Evolutionary conservation across 2,888 invertebrate species (phyloP).

Genomic region (Drosophila mercatorum): DNA sequence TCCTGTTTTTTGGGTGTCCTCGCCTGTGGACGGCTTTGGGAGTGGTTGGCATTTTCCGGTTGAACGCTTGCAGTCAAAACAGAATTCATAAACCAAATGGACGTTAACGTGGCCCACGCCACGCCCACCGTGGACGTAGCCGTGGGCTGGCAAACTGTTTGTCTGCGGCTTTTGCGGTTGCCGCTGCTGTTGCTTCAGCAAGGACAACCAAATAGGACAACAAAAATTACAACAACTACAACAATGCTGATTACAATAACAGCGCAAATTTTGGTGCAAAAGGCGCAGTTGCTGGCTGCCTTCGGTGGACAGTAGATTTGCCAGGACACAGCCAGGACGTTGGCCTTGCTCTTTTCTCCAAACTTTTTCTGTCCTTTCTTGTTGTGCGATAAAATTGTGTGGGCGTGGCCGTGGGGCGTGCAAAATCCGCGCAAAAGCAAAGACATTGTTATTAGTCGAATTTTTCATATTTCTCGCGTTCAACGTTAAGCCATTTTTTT

Average conservation of each 20-base stretch:
- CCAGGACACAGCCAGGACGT: slow-evolving; percentile 33
- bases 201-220: slow-evolving; percentile 34
- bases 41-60: slow-evolving; percentile 59
- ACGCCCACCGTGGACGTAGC: background rate
- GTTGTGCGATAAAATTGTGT: slow-evolving; percentile 59
- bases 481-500: slow-evolving; percentile 45
- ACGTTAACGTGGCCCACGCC: slow-evolving; percentile 27
- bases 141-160: slow-evolving; percentile 45
- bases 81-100: slow-evolving; percentile 71
- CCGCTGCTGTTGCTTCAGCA: slow-evolving; percentile 28
- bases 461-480: slow-evolving; percentile 59
- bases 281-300: slow-evolving; percentile 12
- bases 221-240: background rate
- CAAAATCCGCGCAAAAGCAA: slow-evolving; percentile 25
- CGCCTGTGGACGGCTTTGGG: slow-evolving; percentile 5
- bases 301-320: slow-evolving; percentile 23
- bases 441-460: slow-evolving; percentile 57
- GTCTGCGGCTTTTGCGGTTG: slow-evolving; percentile 66
- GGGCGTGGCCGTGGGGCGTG: slow-evolving; percentile 46
- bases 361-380: slow-evolving; percentile 15
- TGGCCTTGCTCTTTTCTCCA: slow-evolving; percentile 30
- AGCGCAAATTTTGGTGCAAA: slow-evolving; percentile 25
- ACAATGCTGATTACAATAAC: slow-evolving; percentile 58
- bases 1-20: background rate
- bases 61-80: slow-evolving; percentile 67